These are phyloP conservation scores for Ectemnius lituratus DNA, from an alignment of 2,888 invertebrate species.

Conservation along the genomic window DNA sequence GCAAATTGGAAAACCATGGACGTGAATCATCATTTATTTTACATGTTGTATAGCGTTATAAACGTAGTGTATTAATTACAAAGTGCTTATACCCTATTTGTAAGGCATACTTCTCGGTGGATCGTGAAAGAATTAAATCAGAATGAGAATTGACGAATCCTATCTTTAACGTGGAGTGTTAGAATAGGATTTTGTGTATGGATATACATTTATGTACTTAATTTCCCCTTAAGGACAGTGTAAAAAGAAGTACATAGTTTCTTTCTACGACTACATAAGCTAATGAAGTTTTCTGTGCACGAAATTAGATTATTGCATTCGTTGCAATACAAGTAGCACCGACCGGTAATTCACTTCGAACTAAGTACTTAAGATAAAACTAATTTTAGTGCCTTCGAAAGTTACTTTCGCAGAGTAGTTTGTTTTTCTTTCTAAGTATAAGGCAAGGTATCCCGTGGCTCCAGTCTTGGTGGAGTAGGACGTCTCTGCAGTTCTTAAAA, in stretches of 20 bases:
- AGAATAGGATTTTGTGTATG: constrained; percentile 29
- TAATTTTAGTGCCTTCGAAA: constrained; percentile 34
- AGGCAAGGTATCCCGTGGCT: constrained; percentile 49
- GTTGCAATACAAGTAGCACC: constrained; percentile 40
- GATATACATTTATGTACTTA: constrained; percentile 10
- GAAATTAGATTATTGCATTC: constrained; percentile 47
- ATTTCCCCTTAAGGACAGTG: constrained; percentile 19
- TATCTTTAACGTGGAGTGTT: constrained; percentile 33
- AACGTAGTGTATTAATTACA: constrained; percentile 59
- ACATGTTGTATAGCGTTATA: constrained; percentile 57
- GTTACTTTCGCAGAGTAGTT: constrained; percentile 48
- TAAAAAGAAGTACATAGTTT: constrained; percentile 37
- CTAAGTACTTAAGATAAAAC: constrained; percentile 44
- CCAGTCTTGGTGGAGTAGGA: constrained; percentile 33
- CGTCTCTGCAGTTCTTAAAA: constrained; percentile 44
- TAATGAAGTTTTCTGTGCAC: constrained; percentile 36
- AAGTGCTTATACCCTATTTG: constrained; percentile 57
- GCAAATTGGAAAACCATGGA: constrained; percentile 15
- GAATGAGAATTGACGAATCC: constrained; percentile 35
- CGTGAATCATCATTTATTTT: constrained; percentile 49
- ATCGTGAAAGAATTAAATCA: constrained; percentile 45
- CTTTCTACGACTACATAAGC: constrained; percentile 26
- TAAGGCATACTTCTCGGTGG: constrained; percentile 62
- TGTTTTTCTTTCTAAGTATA: constrained; percentile 33
- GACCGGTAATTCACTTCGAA: constrained; percentile 24